Base-by-base conservation (phyloP, 2,888 invertebrate species). In the Drosophila siamana region DNA sequence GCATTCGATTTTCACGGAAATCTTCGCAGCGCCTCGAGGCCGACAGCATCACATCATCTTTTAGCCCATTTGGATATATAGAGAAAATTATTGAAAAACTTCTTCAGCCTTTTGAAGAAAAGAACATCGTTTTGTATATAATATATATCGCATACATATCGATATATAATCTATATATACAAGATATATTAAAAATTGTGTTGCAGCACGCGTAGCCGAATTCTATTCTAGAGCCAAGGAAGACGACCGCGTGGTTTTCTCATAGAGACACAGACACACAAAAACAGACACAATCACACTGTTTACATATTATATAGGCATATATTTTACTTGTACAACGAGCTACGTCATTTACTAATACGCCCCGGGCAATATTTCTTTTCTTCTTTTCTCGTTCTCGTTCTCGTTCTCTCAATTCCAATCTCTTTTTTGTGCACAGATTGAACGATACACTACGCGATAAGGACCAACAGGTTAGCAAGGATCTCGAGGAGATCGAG, bases 401-500 rank as follows among this genome's bases (percentile, higher is more conserved):
- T n/a, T n/a, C 24, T 46, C 41, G 61, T 44, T 63, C 28, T 63
- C 28, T 28, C 28, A 9, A 30, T 30, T 30, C n/a, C n/a, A n/a
- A n/a, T n/a, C n/a, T n/a, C n/a, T n/a, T n/a, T 33, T 33, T 40
- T 44, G 52, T 19, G n/a, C 28, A 4, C 93, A 97, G 97, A 94
- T 96, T 97, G 94, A 94, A 95, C 93, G 95, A 95, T 92, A 95
- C 95, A 90, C 93, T 97, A 90, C 94, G 94, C 93, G 95, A 95
- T 91, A 96, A 96, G 93, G 94, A 95, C 91, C 93, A 94, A 80
- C 96, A 96, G 92, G 94, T 95, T 90, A 94, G 94, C 92, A 94
- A 94, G 90, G 96, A 97, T 92, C 94, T 97, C 90, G 94, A 95
- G 89, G 95, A 95, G 92, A 95, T 98, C 92, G 95, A 96, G 90